Evolutionary conservation across 1,140 invertebrate genomes (phyloP), one percentile per base, ranked within the genome.

Genomic region (Zaprionus taronus): DNA sequence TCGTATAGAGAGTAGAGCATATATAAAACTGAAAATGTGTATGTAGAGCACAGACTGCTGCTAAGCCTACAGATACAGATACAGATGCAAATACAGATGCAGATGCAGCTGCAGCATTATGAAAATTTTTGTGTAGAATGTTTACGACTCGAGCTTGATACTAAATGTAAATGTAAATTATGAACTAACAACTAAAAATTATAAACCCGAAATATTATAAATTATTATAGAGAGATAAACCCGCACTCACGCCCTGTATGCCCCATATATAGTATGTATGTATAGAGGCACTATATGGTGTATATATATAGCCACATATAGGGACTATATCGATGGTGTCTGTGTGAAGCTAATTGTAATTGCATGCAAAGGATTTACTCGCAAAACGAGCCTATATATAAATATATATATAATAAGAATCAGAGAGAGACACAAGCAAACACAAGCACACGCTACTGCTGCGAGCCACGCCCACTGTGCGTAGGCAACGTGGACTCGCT

Each of bases 81-180:
- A 34, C 15, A 41, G 15, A n/a, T n/a, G 5, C 15, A 41, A 2
- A 15, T 41, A 1, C 38, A 41, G 38, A 5, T 41, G 15, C 38
- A n/a, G 38, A 2, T 41, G 15, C 38, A 41, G 38, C 31, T 41
- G 47, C 63, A 72, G 81, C 81, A 81, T 79, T 68, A 82, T 82
- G 65, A 78, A 72, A 80, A 74, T 84, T 84, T 89, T 89, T 85
- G 81, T 89, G 85, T 89, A 90, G 85, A 85, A 90, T 77, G 85
- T 89, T 89, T 89, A 80, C 89, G 85, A 89, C 89, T 90, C 86
- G 85, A 89, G 85, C 85, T 90, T 89, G 85, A 74, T 85, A 89
- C 85, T 79, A 70, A 62, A 70, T 70, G 71, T 84, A 89, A 83
- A 90, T 84, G 72, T 87, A 89, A 83, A 90, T 84, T 84, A 84